phyloP scores from a whole-genome alignment of 2,113 vertebrate genomes.

The Salminus brasiliensis region DNA sequence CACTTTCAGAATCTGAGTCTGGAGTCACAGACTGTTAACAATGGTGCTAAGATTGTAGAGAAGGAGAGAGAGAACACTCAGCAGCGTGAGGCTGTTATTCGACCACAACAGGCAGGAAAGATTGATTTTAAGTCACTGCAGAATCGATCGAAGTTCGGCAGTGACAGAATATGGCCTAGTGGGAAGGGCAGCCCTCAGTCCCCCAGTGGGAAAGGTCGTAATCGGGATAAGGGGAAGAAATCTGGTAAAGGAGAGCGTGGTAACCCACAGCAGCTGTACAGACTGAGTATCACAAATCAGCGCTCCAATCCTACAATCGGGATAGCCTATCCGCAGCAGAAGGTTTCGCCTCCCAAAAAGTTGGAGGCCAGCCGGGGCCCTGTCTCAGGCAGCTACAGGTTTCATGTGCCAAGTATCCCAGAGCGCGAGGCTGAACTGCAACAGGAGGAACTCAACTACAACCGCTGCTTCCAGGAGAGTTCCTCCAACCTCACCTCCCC shows the following conservation, averaged over 20 bases:
- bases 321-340: conserved; percentile 84
- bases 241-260: conserved; percentile 78
- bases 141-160: conserved; percentile 76
- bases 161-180: conserved; percentile 79
- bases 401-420: conserved; percentile 79
- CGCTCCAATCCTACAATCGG: conserved; percentile 85
- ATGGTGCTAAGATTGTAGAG: conserved; percentile 64
- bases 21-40: conserved; percentile 67
- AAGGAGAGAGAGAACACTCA: conserved; percentile 80
- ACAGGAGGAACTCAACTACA: conserved; percentile 80
- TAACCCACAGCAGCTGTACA: conserved; percentile 85
- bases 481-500: conserved; percentile 79
- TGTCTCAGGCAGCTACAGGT: conserved; percentile 79
- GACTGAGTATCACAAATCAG: conserved; percentile 80
- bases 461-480: conserved; percentile 82
- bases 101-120: conserved; percentile 83
- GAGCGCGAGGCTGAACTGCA: conserved; percentile 80
- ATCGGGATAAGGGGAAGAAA: conserved; percentile 77
- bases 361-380: conserved; percentile 71
- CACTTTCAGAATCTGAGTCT: conserved; percentile 69
- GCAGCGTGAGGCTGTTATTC: conserved; percentile 89
- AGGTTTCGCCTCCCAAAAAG: conserved; percentile 84
- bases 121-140: conserved; percentile 87
- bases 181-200: conserved; percentile 80
- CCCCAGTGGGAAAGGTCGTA: conserved; percentile 77